These are phyloP conservation scores for Larimichthys crocea DNA, from an alignment of 2,113 vertebrate genomes.

Conservation along the genomic window DNA sequence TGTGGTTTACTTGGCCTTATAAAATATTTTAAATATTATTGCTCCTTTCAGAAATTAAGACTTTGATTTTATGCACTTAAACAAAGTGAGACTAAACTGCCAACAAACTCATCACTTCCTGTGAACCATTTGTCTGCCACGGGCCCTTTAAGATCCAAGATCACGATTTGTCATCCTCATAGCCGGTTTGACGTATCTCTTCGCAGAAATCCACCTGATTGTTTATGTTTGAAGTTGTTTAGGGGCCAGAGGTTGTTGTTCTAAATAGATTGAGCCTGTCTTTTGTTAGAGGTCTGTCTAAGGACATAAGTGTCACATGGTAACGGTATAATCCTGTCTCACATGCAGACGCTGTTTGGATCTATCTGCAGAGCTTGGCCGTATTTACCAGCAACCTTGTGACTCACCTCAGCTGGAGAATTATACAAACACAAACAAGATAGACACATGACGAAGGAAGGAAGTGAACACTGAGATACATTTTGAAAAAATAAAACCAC, in stretches of 20 bases:
- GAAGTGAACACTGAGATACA: background rate
- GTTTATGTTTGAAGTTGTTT: constrained; percentile 44
- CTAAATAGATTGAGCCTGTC: constrained; percentile 61
- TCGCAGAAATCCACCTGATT: constrained; percentile 4
- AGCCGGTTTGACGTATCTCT: background rate
- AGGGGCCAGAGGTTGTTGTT: constrained; percentile 38
- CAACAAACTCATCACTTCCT: background rate
- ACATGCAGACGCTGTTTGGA: constrained; percentile 72
- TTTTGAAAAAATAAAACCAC: background rate
- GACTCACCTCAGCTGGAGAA: constrained; percentile 52
- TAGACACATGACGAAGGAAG: background rate
- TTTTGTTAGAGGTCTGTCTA: constrained; percentile 72
- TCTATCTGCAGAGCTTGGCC: constrained; percentile 53
- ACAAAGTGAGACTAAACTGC: too few relatives aligned
- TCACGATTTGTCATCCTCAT: background rate
- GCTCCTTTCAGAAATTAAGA: background rate
- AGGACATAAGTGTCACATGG: constrained; percentile 79
- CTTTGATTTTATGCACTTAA: background rate
- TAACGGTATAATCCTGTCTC: constrained; percentile 79
- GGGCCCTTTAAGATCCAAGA: background rate
- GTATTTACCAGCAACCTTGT: constrained; percentile 62
- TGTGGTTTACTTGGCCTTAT: background rate
- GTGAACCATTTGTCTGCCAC: background rate
- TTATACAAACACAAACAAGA: constrained; percentile 36
- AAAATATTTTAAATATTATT: background rate